Conservation (phyloP, 2,113 vertebrate genomes). For the Marcusenius ussheri region DNA sequence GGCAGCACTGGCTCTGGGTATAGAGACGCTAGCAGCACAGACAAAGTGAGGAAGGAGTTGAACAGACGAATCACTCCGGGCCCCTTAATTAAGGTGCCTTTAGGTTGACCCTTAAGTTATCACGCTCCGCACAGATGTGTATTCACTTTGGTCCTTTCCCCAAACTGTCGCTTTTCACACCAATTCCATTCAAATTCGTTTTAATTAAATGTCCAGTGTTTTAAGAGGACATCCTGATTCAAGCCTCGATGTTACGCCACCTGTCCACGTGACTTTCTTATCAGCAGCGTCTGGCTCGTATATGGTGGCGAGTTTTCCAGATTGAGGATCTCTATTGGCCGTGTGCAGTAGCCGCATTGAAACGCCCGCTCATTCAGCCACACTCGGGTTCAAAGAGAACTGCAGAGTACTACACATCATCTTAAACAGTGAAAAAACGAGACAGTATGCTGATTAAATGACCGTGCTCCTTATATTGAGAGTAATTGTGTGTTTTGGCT, state of each 20-base stretch:
- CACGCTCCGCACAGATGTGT: background rate
- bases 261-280: background rate
- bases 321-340: background rate
- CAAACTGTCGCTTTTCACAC: background rate
- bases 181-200: background rate
- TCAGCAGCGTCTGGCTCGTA: background rate
- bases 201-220: background rate
- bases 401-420: background rate
- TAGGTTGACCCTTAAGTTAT: background rate
- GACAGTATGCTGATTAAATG: background rate
- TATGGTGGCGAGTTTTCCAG: background rate
- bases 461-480: background rate
- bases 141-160: background rate
- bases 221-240: background rate
- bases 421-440: background rate
- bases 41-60: background rate
- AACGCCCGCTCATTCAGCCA: background rate
- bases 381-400: background rate
- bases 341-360: background rate
- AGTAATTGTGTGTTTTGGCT: background rate
- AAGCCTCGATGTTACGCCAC: background rate
- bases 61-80: background rate
- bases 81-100: background rate
- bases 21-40: background rate
- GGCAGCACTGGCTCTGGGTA: background rate